Evolutionary conservation across 2,888 invertebrate species (phyloP).

Genomic region (Tachina lurida): DNA sequence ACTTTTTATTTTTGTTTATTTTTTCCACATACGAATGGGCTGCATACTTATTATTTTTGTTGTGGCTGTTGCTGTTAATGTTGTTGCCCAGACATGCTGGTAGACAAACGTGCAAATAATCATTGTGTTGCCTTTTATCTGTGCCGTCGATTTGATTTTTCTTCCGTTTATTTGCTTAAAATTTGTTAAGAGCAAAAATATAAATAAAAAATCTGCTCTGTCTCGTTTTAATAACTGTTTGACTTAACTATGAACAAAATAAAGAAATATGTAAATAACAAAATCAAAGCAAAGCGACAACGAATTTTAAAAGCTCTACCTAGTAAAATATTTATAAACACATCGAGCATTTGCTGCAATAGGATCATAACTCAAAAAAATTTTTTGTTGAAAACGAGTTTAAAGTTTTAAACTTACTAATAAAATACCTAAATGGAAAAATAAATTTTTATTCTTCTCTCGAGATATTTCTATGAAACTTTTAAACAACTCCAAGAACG

Average conservation of each 20-base stretch:
- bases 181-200: constrained; percentile 14
- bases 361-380: too few relatives aligned
- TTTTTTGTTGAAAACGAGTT: too few relatives aligned
- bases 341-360: too few relatives aligned
- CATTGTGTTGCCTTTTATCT: constrained; percentile 33
- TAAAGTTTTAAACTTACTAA: too few relatives aligned
- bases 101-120: constrained; percentile 67
- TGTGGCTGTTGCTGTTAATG: constrained; percentile 11
- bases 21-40: background rate
- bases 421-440: too few relatives aligned
- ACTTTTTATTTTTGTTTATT: constrained; percentile 13
- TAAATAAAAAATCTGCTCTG: constrained; percentile 14
- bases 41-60: constrained; percentile 9
- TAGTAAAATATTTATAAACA: background rate
- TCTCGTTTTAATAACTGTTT: constrained; percentile 24
- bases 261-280: constrained; percentile 2
- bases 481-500: too few relatives aligned
- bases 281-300: background rate
- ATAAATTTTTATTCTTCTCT: too few relatives aligned
- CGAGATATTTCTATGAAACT: too few relatives aligned
- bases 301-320: background rate
- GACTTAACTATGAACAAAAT: constrained; percentile 21
- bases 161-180: constrained; percentile 29
- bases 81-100: constrained; percentile 67
- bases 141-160: constrained; percentile 2